phyloP scores from a whole-genome alignment of 2,797 vertebrate genomes.

The Pterois miles region DNA sequence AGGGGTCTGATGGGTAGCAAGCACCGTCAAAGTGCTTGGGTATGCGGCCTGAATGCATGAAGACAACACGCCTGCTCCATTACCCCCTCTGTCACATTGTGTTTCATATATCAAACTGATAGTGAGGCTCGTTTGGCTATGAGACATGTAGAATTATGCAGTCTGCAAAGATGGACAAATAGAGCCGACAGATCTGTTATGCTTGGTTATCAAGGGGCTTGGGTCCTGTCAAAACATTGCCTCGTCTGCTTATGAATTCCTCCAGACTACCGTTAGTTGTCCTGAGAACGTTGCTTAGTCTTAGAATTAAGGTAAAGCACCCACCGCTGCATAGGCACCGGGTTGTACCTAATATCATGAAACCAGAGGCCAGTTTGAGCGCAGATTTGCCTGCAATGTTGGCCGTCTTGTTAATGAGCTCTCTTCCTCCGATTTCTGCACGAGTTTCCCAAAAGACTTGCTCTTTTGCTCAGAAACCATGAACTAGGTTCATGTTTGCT shows the following conservation, averaged over 20 bases:
- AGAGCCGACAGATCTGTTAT: constrained; percentile 77
- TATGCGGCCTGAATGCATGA: constrained; percentile 62
- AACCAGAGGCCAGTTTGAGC: neutral
- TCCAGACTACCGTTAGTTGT: constrained; percentile 38
- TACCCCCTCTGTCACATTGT: constrained; percentile 72
- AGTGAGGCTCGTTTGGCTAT: constrained; percentile 56
- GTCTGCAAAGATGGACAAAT: constrained; percentile 74
- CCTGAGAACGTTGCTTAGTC: constrained; percentile 20
- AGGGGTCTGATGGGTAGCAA: constrained; percentile 38
- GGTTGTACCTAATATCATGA: neutral
- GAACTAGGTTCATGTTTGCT: constrained; percentile 6
- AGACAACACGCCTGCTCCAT: constrained; percentile 65
- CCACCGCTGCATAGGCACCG: neutral
- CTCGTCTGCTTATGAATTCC: constrained; percentile 48
- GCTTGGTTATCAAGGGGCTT: constrained; percentile 69
- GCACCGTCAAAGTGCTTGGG: constrained; percentile 44
- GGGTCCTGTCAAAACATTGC: constrained; percentile 74
- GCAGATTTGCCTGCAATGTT: neutral
- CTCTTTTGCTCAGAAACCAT: constrained; percentile 1
- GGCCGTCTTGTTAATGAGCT: neutral
- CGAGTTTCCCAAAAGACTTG: neutral
- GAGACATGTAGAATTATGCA: constrained; percentile 78
- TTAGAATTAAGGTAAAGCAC: constrained; percentile 7
- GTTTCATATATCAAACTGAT: constrained; percentile 70
- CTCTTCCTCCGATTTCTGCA: neutral